These are phyloP conservation scores for Aphrophora alni DNA, from an alignment of 2,888 invertebrate species.

Conservation along the genomic window DNA sequence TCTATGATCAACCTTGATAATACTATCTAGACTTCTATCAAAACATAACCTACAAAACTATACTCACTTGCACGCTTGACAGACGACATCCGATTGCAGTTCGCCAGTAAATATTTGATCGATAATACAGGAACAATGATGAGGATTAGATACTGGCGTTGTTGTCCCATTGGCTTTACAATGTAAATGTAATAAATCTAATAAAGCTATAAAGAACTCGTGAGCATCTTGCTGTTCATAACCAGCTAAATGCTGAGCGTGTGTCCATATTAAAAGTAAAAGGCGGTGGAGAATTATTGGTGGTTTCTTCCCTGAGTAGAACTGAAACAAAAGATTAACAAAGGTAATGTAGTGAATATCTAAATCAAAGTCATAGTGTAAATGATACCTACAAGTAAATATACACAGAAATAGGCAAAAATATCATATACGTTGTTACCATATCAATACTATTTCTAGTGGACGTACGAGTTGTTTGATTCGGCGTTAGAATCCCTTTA, in stretches of 20 bases:
- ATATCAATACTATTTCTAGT: no score
- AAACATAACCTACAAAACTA: no score
- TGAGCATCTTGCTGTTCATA: conserved; percentile 98
- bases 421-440: no score
- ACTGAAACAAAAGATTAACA: conserved; percentile 29
- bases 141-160: conserved; percentile 56
- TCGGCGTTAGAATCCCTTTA: no score
- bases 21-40: no score
- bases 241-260: conserved; percentile 91
- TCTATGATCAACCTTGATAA: no score
- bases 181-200: conserved; percentile 91
- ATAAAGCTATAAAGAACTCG: conserved; percentile 96
- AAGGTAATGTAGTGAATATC: no score
- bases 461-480: no score
- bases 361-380: not conserved
- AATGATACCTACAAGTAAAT: no score
- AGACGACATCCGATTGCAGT: conserved; percentile 95
- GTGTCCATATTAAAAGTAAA: conserved; percentile 95
- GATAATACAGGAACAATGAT: conserved; percentile 91
- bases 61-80: conserved; percentile 87
- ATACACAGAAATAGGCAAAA: no score
- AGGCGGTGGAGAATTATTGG: conserved; percentile 89
- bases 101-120: conserved; percentile 97
- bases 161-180: conserved; percentile 62
- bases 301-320: conserved; percentile 84